These are phyloP conservation scores for Halictus ligatus DNA, from an alignment of 2,888 invertebrate species.

Conservation along the genomic window DNA sequence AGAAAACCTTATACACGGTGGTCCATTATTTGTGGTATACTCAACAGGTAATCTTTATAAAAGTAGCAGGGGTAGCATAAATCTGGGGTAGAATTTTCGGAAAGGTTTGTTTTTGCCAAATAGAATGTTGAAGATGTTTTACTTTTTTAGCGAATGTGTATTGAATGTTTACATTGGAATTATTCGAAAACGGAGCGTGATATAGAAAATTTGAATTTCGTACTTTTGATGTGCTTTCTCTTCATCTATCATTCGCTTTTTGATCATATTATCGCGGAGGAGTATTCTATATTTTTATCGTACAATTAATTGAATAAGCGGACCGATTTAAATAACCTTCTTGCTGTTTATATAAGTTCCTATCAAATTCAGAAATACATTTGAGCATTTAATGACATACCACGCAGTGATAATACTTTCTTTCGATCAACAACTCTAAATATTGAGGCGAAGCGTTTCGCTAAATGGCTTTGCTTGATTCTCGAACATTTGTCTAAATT, in stretches of 20 bases:
- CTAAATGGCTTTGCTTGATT: neutral
- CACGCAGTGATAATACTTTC: neutral
- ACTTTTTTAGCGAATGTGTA: no score
- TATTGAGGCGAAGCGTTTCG: neutral
- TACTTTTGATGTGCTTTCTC: no score
- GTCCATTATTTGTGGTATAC: neutral
- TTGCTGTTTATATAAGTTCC: neutral
- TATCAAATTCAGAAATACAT: neutral
- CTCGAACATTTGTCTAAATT: neutral
- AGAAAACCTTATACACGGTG: neutral
- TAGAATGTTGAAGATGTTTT: neutral
- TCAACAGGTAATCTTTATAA: neutral
- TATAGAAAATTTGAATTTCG: no score
- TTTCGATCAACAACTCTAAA: neutral
- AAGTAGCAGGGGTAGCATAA: neutral
- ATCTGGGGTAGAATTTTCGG: neutral
- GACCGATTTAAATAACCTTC: neutral
- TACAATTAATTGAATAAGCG: neutral
- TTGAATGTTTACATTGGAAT: no score
- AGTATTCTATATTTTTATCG: neutral
- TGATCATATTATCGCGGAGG: neutral
- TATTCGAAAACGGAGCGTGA: no score
- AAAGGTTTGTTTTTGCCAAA: neutral
- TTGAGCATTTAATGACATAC: neutral
- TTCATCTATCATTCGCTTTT: no score